Base-by-base conservation (phyloP, 2,888 invertebrate genomes). In the Quadriops clusia region DNA sequence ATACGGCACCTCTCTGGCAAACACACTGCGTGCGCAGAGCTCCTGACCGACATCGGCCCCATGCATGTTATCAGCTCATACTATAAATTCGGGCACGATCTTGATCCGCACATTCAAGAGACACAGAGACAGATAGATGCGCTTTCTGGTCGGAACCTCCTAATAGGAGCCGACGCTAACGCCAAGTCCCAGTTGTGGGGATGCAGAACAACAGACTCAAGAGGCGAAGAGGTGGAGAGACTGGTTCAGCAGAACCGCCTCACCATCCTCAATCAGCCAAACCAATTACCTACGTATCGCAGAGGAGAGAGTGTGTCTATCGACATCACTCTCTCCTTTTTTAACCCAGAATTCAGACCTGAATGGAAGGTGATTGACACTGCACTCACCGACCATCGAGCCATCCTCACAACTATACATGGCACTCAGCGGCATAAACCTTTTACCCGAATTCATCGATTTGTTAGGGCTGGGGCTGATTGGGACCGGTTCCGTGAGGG, bases 171-270 rank as follows among this genome's bases (percentile, higher is more conserved):
- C 1, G 37, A 37, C 17, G 25, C 12, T 1, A 37, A 37, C 10
- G 37, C 37, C 1, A 37, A 34, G 11, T 37, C 34, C 2, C n/a
- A n/a, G 1, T 2, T 34, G 3, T 37, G 37, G 34, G 3, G 22
- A 8, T 30, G 36, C n/a, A 14, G 12, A 1, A 26, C 1, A 5
- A 28, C 17, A 2, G 28, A 37, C 13, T 20, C 30, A 2, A 26
- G 14, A 8, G 33, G 33, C 1, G 33, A 36, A 7, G 17, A 22
- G n/a, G 10, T 36, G 2, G 23, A 33, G n/a, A n/a, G 13, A 2
- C 22, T 33, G 2, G 24, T 36, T 2, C 13, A 27, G 11, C 27
- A 34, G 17, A 11, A 20, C 3, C 12, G 22, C 0, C 15, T 37
- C 2, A 22, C 30, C 7, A 17, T 33, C 1, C 16, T 18, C 2